Evolutionary conservation across 2,113 vertebrate genomes (phyloP).

Genomic region (Cyprinodon tularosa): DNA sequence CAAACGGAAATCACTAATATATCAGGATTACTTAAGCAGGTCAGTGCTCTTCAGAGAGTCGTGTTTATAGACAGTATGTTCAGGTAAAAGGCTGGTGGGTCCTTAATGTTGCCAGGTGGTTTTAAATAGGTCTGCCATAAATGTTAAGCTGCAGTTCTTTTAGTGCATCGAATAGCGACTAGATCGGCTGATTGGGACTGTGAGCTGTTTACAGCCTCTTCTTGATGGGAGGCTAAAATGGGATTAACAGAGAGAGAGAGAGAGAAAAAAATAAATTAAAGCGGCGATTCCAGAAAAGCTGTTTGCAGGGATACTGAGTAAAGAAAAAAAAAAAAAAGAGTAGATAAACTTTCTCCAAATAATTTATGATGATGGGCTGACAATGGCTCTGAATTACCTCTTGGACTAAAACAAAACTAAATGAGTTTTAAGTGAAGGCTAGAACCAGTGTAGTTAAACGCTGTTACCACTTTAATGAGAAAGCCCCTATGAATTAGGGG

Average conservation of each 20-base stretch:
- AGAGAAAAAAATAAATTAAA: not conserved
- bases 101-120: not conserved
- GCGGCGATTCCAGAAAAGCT: not conserved
- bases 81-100: not conserved
- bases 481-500: no score
- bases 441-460: no score
- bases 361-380: not conserved
- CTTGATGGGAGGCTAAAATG: not conserved
- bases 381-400: not conserved
- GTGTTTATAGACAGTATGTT: not conserved
- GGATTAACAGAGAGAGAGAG: no score
- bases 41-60: not conserved
- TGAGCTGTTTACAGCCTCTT: not conserved
- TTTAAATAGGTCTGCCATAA: not conserved
- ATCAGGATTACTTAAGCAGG: not conserved
- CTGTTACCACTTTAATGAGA: no score
- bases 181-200: not conserved
- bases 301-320: not conserved
- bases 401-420: not conserved
- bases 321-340: no score
- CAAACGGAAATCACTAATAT: not conserved
- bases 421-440: not conserved
- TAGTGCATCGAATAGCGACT: not conserved
- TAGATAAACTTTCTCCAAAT: not conserved
- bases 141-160: not conserved